These are phyloP conservation scores for Choloepus hoffmanni DNA, from an alignment of 2,113 vertebrate species.

Conservation along the genomic window DNA sequence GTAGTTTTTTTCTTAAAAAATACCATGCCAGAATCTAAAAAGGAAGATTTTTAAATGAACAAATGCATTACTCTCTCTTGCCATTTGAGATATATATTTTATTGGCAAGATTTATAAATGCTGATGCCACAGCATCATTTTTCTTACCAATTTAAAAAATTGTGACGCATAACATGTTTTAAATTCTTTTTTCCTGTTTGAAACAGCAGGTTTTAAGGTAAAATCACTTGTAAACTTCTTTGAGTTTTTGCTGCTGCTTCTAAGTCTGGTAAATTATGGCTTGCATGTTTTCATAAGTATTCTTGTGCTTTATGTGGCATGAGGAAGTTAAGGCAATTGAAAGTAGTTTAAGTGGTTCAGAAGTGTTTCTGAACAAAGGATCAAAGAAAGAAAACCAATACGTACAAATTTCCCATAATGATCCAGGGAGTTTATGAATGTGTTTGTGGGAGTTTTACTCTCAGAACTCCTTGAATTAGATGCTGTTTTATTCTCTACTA, in stretches of 20 bases:
- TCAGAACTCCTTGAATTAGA: background rate
- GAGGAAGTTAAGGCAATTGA: constrained; percentile 29
- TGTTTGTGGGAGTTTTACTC: background rate
- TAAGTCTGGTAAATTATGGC: background rate
- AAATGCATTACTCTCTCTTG: background rate
- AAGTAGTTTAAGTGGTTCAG: constrained; percentile 16
- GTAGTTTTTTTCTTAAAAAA: background rate
- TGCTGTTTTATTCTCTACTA: background rate
- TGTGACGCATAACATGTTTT: background rate
- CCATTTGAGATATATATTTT: background rate
- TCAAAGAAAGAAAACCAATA: constrained; percentile 16
- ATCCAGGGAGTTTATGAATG: background rate
- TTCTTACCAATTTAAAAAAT: constrained; percentile 21
- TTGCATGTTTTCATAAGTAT: background rate
- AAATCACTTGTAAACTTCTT: background rate
- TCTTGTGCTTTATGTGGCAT: constrained; percentile 26
- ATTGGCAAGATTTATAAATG: background rate
- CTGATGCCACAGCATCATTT: background rate
- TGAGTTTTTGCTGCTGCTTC: background rate
- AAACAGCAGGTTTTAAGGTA: constrained; percentile 39
- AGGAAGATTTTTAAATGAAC: constrained; percentile 24
- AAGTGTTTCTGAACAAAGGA: constrained; percentile 23
- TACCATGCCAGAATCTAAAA: background rate
- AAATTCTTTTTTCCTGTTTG: constrained; percentile 6
- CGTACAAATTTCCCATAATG: background rate